A percentile compares a stretch with the other conserved stretches of the same genome.
These are phyloP conservation scores for Microctonus hyperodae DNA, from an alignment of 2,888 invertebrate species.

Conservation along the genomic window DNA sequence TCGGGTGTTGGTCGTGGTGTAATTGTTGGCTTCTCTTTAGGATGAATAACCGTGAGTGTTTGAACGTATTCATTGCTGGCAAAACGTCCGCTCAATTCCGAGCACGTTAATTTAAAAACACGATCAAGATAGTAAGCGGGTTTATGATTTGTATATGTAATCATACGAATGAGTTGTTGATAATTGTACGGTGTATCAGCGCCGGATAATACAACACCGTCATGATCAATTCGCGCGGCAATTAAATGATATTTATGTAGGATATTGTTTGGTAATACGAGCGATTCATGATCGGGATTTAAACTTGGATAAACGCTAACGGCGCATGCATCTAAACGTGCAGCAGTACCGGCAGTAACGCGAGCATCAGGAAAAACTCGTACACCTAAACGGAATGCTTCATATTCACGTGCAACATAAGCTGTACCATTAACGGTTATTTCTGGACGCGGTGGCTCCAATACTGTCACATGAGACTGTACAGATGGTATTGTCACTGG, in stretches of 20 bases:
- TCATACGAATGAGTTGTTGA: slow-evolving; percentile 78
- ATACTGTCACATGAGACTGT: slow-evolving; percentile 87
- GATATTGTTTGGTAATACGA: slow-evolving; percentile 76
- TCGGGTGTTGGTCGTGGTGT: slow-evolving; percentile 47
- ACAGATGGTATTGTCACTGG: slow-evolving; percentile 77
- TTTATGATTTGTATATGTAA: slow-evolving; percentile 94
- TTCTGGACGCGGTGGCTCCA: slow-evolving; percentile 84
- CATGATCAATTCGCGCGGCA: slow-evolving; percentile 86
- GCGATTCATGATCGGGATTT: slow-evolving; percentile 94
- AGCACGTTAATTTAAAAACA: slow-evolving; percentile 94
- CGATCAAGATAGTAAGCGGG: slow-evolving; percentile 95
- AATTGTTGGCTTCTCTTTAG: slow-evolving; percentile 68
- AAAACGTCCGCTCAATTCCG: slow-evolving; percentile 87
- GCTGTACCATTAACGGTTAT: slow-evolving; percentile 83
- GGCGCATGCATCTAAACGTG: slow-evolving; percentile 88
- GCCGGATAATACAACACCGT: slow-evolving; percentile 84
- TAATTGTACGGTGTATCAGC: slow-evolving; percentile 82
- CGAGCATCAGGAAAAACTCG: slow-evolving; percentile 86
- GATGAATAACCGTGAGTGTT: slow-evolving; percentile 90
- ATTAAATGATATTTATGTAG: slow-evolving; percentile 76
- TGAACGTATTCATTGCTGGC: slow-evolving; percentile 96
- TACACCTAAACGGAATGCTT: slow-evolving; percentile 86
- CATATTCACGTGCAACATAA: slow-evolving; percentile 84
- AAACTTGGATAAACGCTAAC: slow-evolving; percentile 94
- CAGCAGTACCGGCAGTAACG: slow-evolving; percentile 70